Conservation (phyloP, 2,888 invertebrate species). For the Pardosa pseudoannulata region DNA sequence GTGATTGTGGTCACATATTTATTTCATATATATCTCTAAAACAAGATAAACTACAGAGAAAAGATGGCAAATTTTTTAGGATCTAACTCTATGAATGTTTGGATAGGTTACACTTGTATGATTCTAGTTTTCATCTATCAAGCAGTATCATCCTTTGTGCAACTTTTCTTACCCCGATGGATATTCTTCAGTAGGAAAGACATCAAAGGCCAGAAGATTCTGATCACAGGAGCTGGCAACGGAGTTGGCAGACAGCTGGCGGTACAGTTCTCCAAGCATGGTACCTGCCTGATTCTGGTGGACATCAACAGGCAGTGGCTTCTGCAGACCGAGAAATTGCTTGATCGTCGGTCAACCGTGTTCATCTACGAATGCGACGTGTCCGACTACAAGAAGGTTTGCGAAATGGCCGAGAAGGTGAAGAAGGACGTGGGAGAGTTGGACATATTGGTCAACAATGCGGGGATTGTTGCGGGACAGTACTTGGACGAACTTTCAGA, state of each 20-base stretch:
- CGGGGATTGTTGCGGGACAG: slow-evolving; percentile 90
- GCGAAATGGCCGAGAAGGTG: slow-evolving; percentile 85
- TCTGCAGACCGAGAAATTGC: slow-evolving; percentile 22
- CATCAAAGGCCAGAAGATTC: slow-evolving; percentile 21
- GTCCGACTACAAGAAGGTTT: slow-evolving; percentile 87
- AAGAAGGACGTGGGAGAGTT: slow-evolving; percentile 88
- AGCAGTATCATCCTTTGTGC: background rate
- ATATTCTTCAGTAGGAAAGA: slow-evolving; percentile 4
- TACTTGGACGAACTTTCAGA: slow-evolving; percentile 89
- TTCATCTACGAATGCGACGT: slow-evolving; percentile 86
- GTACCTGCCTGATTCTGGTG: slow-evolving; percentile 6
- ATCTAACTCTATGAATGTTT: too few species aligned
- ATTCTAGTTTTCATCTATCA: too few species aligned
- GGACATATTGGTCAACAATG: slow-evolving; percentile 92
- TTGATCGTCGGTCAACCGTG: background rate
- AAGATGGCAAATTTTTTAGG: too few species aligned
- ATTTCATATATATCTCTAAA: too few species aligned
- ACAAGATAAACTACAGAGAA: too few species aligned
- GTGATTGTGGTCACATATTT: too few species aligned
- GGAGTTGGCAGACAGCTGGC: slow-evolving; percentile 48
- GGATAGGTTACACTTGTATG: too few species aligned
- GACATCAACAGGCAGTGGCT: slow-evolving; percentile 21
- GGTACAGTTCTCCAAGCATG: slow-evolving; percentile 32
- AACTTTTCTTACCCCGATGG: slow-evolving; percentile 11
- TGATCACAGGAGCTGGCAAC: slow-evolving; percentile 52